Evolutionary conservation across 2,797 vertebrate species (phyloP), one percentile per base, ranked within the genome.

Genomic region (Adelosebastes latens): DNA sequence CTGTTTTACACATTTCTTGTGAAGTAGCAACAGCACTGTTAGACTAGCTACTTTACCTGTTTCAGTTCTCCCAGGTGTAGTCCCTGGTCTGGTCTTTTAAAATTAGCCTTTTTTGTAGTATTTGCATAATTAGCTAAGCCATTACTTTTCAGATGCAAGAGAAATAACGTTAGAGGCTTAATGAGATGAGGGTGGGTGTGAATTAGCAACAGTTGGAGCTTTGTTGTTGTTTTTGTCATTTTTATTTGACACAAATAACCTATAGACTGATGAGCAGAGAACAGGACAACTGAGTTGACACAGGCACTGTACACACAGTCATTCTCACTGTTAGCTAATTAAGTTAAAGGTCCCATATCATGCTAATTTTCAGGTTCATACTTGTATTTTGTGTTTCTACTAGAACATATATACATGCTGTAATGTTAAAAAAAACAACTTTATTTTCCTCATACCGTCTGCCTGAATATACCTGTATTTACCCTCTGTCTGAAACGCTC

Each of bases 141-240:
- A 92, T 91, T 87, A 81, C 92, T 87, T 92, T 92, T 92, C 85
- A 75, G 11, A 22, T 22, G 42, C 12, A 39, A 11, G 11, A 49
- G 36, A 31, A n/a, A 25, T 2, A 32, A 0, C 16, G 16, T 49
- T 20, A 49, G 13, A 56, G 32, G 22, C 8, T 34, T 25, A 12
- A 59, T 46, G 9, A 39, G 39, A 25, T 63, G 8, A 52, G 29
- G 2, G 22, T 36, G 18, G 2, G 59, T 64, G 49, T 58, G 8
- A 75, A 75, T 63, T 58, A 9, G 12, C 29, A 22, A 49, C 10
- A 55, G 22, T 65, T 34, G 27, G 14, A 31, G 25, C 12, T 39
- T 14, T 63, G 24, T 4, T 46, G n/a, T 27, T 27, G 13, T 49
- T 49, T 71, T 11, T n/a, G 8, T 56, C 2, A 27, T 64, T 55